Base-by-base conservation (phyloP, 64 coral and sea anemone genomes). In the Stichodactyla mertensii region DNA sequence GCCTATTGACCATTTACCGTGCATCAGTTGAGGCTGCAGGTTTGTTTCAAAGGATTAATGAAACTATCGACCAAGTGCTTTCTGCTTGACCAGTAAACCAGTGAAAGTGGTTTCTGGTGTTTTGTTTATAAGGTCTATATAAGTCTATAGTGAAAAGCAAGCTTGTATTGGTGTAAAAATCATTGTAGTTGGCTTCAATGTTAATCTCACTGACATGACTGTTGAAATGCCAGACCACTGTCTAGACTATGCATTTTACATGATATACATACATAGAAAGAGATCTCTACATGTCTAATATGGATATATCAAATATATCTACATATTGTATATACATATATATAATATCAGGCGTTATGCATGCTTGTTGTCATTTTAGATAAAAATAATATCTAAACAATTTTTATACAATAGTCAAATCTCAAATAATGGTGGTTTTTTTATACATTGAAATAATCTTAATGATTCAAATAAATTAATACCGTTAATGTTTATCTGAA, bases 301-400 rank as follows among this genome's bases (percentile, higher is more conserved):
- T 66, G n/a, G 78, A 16, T 28, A 54, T 81, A 81, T 81, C 36
- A 81, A 81, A 81, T 81, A 81, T 81, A 81, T 19, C 78, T 55
- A 81, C 78, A 54, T 55, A 16, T 53, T 79, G 77, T 79, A 79
- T 79, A 79, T 79, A 79, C 16, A 53, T 74, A 31, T 74, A 66
- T 66, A 66, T 74, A 74, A 58, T 74, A 81, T 55, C 78, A 81
- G 6, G 78, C 53, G 54, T 81, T 81, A 53, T 53, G 69, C 69
- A 52, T 81, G 78, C 78, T 81, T 4, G 2, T 54, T 19, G 54
- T 81, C 52, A 54, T 81, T 81, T 81, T 81, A 81, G 54, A 81
- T 81, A 54, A 81, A 81, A 81, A 81, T 3, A 16, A 81, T 81
- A 81, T 81, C 52, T 19, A 52, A 52, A 81, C 78, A 55, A 55